Evolutionary conservation across 2,888 invertebrate species (phyloP), one percentile per base, ranked within the genome.

Genomic region (Drosophila greeni): DNA sequence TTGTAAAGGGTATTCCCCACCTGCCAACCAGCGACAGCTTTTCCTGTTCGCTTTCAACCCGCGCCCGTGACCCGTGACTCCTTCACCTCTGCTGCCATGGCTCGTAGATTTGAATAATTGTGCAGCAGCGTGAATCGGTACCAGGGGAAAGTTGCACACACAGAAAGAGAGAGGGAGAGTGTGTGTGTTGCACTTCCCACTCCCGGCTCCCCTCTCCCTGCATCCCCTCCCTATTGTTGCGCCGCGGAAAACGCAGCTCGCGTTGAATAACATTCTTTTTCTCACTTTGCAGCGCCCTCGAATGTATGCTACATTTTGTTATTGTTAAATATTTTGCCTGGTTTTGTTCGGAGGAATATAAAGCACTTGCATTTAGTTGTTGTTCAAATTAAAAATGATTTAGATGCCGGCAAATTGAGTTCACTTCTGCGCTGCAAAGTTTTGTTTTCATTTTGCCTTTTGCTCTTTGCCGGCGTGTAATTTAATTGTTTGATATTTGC

Each of bases 301-400:
- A 53, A 65, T 74, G 71, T 73, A 59, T 68, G 75, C 68, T 58
- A 61, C 58, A 75, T 75, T 78, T 64, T 70, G 64, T 70, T 70
- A 54, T 69, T 68, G 53, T 60, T 68, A 60, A 68, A 68, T 58
- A 68, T 68, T 43, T 55, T 49, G 31, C 43, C 34, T 31, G 59
- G 43, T 34, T 65, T 55, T 42, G 39, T 66, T 66, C 31, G 18
- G 36, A 6, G 8, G 9, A 31, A 66, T 55, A 66, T 42, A 66
- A 66, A 65, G 56, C 55, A 34, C 14, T 65, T 47, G 48, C 36
- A 40, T 54, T 45, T 45, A 58, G 66, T 66, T 67, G 66, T 77
- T 82, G 81, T 39, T 65, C 75, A 82, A 84, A 82, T 84, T 84
- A 84, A 84, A 84, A 84, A 84, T 82, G 84, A 84, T 82, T 82